Evolutionary conservation across 2,888 invertebrate species (phyloP).

Genomic region (Arctia plantaginis): DNA sequence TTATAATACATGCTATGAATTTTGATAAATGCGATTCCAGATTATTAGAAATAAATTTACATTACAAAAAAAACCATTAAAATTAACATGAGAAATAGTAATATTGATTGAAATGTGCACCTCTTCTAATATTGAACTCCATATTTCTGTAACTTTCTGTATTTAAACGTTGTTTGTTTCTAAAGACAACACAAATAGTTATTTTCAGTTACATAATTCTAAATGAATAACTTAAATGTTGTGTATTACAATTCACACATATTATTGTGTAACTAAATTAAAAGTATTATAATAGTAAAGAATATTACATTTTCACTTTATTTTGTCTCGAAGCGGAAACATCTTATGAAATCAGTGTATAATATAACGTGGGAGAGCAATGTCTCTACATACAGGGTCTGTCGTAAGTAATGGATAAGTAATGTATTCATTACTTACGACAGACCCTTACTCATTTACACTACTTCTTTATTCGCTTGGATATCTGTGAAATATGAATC

Average conservation of each 20-base stretch:
- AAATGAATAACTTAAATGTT: constrained; percentile 6
- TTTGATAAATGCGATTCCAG: too few species aligned
- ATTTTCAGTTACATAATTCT: constrained; percentile 5
- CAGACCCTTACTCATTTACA: too few species aligned
- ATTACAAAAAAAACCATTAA: too few species aligned
- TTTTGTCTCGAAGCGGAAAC: constrained; percentile 9
- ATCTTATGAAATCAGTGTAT: not conserved
- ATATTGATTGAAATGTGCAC: too few species aligned
- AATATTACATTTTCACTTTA: constrained; percentile 4
- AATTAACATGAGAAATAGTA: too few species aligned
- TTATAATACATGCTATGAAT: not conserved
- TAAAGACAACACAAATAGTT: not conserved
- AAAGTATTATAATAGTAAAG: not conserved
- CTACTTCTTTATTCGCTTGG: too few species aligned
- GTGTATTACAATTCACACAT: constrained; percentile 6
- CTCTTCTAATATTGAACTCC: not conserved
- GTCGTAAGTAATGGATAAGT: too few species aligned
- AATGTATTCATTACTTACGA: too few species aligned
- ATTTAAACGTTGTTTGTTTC: not conserved
- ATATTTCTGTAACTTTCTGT: too few species aligned
- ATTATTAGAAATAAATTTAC: too few species aligned
- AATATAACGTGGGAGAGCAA: not conserved
- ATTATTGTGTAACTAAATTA: constrained; percentile 11
- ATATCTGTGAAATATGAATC: too few species aligned
- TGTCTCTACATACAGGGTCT: too few species aligned